Evolutionary conservation across 1,140 invertebrate genomes (phyloP), one percentile per base, ranked within the genome.

Genomic region (Aradophagus sp.): DNA sequence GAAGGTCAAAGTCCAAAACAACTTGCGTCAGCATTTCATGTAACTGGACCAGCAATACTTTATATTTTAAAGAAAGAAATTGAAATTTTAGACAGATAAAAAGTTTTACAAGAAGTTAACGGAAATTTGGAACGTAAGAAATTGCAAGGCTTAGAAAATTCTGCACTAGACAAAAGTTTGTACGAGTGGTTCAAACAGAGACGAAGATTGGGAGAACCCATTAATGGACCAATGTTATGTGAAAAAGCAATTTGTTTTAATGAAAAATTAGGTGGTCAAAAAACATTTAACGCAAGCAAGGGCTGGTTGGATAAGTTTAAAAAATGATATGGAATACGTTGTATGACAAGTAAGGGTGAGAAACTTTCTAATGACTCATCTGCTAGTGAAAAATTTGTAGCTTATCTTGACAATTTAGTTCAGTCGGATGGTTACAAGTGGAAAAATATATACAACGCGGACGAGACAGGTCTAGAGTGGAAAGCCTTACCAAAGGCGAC

Each of bases 261-360:
- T 34, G 23, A 65, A 38, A 44, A 63, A 35, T 14, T 76, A n/a
- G 41, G 35, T 7, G 56, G 61, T 7, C 6, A 42, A 29, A 14
- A 65, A 5, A 5, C 8, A 29, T 77, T 79, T 20, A 41, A 27
- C 17, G 74, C 63, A 2, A 79, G 65, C 41, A 32, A 39, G 5
- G 74, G 72, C 6, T 80, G 77, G 73, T 36, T 79, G 14, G 13
- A 41, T 17, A 56, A 55, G 29, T 78, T 71, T 19, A 72, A 74
- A 55, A 32, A 53, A 5, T 13, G 68, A 0, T 36, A 74, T 69
- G 48, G 55, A 4, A 65, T 77, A 14, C 31, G 56, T 8, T 12
- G 29, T 16, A 19, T 68, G 8, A 20, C 15, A 23, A 17, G 50
- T 1, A 4, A 27, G 16, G 66, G 61, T 16, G 65, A 77, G 58